Evolutionary conservation across 1,140 invertebrate species (phyloP).

Genomic region (Diorhabda sublineata): DNA sequence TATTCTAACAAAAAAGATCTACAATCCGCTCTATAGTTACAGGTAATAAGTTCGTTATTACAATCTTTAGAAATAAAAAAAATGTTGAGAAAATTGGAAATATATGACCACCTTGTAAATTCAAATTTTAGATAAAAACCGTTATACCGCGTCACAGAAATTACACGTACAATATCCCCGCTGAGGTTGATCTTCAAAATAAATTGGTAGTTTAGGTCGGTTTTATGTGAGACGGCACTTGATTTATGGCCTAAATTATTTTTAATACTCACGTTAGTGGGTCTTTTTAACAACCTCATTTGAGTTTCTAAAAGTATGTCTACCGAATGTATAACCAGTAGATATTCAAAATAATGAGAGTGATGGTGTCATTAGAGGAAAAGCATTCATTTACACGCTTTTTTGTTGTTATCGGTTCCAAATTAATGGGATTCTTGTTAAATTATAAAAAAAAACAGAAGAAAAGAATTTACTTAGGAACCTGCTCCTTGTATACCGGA

Average conservation of each 20-base stretch:
- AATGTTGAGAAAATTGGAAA: no score
- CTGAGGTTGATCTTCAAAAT: slow-evolving; percentile 9
- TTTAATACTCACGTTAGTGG: slow-evolving; percentile 17
- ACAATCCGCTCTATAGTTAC: no score
- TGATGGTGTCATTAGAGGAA: not conserved
- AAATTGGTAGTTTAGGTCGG: slow-evolving; percentile 12
- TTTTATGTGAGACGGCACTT: slow-evolving; percentile 5
- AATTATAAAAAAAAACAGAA: no score
- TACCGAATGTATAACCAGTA: not conserved
- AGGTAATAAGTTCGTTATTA: no score
- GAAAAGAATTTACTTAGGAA: no score
- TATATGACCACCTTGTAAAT: no score
- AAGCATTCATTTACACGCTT: not conserved
- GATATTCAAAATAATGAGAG: not conserved
- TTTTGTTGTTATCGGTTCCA: not conserved
- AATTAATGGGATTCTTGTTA: not conserved
- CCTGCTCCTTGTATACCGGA: no score
- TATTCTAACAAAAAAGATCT: no score
- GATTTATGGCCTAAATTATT: slow-evolving; percentile 17
- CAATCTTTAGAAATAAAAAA: no score
- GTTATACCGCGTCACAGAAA: not conserved
- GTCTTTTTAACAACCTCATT: slow-evolving; percentile 16
- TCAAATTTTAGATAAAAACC: no score
- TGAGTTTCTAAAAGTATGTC: slow-evolving; percentile 3
- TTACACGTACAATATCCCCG: slow-evolving; percentile 4